A percentile compares a stretch with the other conserved stretches of the same genome.
Conservation (phyloP, 2,797 vertebrate species). For the Ceryle rudis region DNA sequence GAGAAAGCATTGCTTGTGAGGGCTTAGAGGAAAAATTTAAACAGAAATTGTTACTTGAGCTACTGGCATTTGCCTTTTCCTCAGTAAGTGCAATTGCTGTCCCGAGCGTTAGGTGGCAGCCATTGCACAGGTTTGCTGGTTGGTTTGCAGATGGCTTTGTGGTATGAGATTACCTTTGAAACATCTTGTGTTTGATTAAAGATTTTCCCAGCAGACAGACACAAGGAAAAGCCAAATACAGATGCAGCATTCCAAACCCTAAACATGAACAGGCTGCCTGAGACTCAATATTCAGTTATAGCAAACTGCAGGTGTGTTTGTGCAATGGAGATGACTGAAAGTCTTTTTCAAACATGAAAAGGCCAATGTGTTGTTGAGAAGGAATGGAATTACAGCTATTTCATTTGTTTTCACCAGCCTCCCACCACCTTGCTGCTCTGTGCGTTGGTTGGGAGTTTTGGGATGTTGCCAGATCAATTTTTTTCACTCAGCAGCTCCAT, state of each 20-base stretch:
- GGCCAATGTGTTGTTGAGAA: neutral
- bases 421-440: neutral
- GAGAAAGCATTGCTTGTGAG: neutral
- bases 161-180: neutral
- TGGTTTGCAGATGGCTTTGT: neutral
- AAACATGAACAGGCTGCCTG: neutral
- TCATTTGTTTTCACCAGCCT: neutral
- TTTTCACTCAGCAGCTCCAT: neutral
- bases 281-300: neutral
- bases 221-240: neutral
- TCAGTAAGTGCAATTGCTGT: neutral
- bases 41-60: neutral
- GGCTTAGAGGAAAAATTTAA: neutral
- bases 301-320: neutral
- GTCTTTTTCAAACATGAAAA: neutral
- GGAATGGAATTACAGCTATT: neutral
- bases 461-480: neutral
- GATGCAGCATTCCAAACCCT: neutral
- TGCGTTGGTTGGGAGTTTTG: neutral
- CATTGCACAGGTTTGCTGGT: neutral
- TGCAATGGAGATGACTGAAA: neutral
- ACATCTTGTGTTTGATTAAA: neutral
- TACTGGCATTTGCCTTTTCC: fast-evolving
- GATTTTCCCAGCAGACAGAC: neutral
- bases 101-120: constrained; percentile 38